Base-by-base conservation (phyloP, 1,140 invertebrate genomes). In the Trichonephila clavata region DNA sequence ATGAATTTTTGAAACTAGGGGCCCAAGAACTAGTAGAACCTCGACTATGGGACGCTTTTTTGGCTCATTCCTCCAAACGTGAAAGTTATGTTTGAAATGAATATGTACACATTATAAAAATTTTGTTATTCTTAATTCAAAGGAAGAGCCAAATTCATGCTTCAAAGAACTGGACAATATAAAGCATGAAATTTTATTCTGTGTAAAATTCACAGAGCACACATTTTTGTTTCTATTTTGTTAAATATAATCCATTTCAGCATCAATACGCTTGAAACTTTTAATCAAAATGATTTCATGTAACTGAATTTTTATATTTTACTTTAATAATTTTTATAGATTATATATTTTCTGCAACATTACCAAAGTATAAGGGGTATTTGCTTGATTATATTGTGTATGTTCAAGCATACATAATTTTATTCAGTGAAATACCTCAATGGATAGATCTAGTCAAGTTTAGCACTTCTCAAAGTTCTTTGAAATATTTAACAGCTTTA, bases 1-100 rank as follows among this genome's bases (percentile, higher is more conserved):
- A 96, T 83, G 95, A 96, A 63, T 96, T 97, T 60, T 95, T 96
- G 94, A 95, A 96, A 87, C 94, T 96, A 89, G 95, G 96, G 95
- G 96, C 96, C 27, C 96, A 97, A 89, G 97, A 97, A 95, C 95
- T 98, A 18, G 96, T 97, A 61, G 96, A 97, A 95, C 97, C 97
- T 32, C 96, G 96, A 92, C 96, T 97, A 1, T 96, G 97, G 94
- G 97, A 97, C 94, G 97, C 97, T 13, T 97, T 97, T 95, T 95
- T 97, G 57, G 96, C 97, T 32, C 97, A 97, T 95, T 97, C 97
- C 14, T 96, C 97, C 20, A 96, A 96, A 94, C 18, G 63, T 13
- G 93, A 94, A 57, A 94, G 93, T 90, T 94, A 94, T 39, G 93
- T 94, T 68, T 94, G 63, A 95, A 77, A 77, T 32, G 27, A 77